These are phyloP conservation scores for Branchinecta sandiegonensis DNA, from an alignment of 2,888 invertebrate species.

Conservation along the genomic window DNA sequence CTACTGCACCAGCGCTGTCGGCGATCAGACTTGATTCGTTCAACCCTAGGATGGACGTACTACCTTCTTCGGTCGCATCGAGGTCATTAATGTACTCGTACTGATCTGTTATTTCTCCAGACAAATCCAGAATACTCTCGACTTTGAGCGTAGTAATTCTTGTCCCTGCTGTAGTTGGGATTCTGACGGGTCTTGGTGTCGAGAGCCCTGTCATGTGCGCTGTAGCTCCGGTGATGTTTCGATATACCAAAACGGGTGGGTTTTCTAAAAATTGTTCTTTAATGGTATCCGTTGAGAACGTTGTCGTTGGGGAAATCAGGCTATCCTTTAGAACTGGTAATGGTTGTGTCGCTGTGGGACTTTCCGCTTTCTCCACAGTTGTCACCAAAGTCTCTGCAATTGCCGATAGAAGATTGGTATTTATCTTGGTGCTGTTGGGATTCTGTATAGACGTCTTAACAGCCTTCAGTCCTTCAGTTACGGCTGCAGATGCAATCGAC, in stretches of 20 bases:
- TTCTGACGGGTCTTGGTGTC: background rate
- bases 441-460: background rate
- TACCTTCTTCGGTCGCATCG: conserved; percentile 1
- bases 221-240: background rate
- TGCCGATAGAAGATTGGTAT: background rate
- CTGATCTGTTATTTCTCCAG: background rate
- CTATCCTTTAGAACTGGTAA: background rate
- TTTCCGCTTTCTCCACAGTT: background rate
- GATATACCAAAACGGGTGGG: too few relatives aligned
- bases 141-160: background rate
- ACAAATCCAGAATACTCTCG: background rate
- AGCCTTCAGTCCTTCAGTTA: background rate
- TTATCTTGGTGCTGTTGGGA: background rate
- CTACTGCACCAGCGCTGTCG: background rate
- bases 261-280: background rate
- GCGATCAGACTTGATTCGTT: background rate
- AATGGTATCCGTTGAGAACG: background rate
- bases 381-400: background rate
- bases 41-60: background rate
- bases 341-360: too few relatives aligned
- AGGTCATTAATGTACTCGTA: background rate
- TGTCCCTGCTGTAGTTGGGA: too few relatives aligned
- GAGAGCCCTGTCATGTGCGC: background rate
- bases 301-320: background rate
- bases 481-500: background rate